Conservation (phyloP, 2,113 vertebrate genomes). For the Nyctibius bracteatus region DNA sequence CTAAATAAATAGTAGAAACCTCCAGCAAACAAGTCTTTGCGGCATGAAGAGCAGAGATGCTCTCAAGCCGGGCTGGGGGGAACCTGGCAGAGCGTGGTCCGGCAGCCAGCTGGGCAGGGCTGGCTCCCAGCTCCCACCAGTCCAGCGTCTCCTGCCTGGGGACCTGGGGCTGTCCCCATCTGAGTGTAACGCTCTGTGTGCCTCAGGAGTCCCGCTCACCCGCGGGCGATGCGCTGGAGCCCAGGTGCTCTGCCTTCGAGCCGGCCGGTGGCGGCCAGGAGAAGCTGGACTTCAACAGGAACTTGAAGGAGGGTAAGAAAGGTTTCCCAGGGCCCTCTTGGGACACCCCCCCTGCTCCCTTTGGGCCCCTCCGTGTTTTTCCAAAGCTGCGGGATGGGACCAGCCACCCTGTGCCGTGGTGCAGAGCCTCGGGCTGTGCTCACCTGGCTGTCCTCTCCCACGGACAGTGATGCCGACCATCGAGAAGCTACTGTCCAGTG, state of each 20-base stretch:
- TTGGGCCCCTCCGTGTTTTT: rapidly evolving
- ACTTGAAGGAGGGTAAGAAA: conserved; percentile 82
- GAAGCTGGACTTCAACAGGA: conserved; percentile 81
- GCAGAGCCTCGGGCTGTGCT: neutral
- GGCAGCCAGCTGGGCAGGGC: neutral
- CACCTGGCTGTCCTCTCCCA: neutral
- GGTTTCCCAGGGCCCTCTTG: rapidly evolving
- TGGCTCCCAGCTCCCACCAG: rapidly evolving
- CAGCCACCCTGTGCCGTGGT: rapidly evolving
- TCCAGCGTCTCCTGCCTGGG: neutral
- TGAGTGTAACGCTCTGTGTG: neutral
- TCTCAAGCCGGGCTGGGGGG: neutral
- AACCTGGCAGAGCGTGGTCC: neutral
- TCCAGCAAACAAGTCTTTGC: neutral
- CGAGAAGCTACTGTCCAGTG: conserved; percentile 89
- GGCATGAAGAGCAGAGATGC: neutral
- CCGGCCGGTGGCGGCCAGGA: conserved; percentile 70
- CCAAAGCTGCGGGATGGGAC: rapidly evolving
- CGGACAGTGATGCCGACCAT: conserved; percentile 88
- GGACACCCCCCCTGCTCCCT: rapidly evolving
- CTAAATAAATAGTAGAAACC: neutral
- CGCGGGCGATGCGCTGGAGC: conserved; percentile 64
- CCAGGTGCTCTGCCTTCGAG: conserved; percentile 65
- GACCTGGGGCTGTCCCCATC: rapidly evolving
- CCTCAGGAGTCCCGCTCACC: conserved; percentile 73